Evolutionary conservation across 2,888 invertebrate species (phyloP).

Genomic region (Blastobasis adustella): DNA sequence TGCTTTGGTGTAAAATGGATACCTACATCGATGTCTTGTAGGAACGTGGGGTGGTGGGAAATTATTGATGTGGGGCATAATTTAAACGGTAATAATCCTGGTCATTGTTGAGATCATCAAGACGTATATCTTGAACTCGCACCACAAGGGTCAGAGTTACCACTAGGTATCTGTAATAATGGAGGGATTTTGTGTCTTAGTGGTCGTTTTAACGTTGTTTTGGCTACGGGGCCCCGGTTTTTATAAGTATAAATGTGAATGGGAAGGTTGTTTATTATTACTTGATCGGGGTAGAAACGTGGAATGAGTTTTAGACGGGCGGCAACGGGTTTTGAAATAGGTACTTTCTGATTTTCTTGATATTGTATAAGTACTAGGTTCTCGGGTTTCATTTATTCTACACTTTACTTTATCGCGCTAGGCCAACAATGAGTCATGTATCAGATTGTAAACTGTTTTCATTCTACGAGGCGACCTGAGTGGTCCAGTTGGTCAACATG

Average conservation of each 20-base stretch:
- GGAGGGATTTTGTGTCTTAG: neutral
- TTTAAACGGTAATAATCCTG: constrained; percentile 10
- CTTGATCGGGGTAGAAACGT: neutral
- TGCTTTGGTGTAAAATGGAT: constrained; percentile 6
- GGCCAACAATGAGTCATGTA: neutral
- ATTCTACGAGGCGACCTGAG: too few relatives aligned
- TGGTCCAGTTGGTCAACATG: too few relatives aligned
- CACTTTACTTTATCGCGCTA: neutral
- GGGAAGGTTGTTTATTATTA: neutral
- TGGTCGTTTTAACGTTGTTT: neutral
- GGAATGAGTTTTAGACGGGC: too few relatives aligned
- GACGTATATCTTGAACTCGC: neutral
- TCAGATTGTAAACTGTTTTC: neutral
- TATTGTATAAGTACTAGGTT: neutral
- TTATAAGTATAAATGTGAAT: neutral
- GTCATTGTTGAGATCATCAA: constrained; percentile 7
- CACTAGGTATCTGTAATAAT: neutral
- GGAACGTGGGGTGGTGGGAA: constrained; percentile 12
- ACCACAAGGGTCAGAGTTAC: neutral
- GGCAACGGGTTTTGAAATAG: neutral
- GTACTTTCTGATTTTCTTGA: neutral
- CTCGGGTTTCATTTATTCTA: neutral
- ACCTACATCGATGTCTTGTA: constrained; percentile 11
- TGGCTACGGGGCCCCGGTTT: neutral
- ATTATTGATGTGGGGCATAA: constrained; percentile 7